Evolutionary conservation across 2,888 invertebrate genomes (phyloP).

Genomic region (Ichneumoninae sp.): DNA sequence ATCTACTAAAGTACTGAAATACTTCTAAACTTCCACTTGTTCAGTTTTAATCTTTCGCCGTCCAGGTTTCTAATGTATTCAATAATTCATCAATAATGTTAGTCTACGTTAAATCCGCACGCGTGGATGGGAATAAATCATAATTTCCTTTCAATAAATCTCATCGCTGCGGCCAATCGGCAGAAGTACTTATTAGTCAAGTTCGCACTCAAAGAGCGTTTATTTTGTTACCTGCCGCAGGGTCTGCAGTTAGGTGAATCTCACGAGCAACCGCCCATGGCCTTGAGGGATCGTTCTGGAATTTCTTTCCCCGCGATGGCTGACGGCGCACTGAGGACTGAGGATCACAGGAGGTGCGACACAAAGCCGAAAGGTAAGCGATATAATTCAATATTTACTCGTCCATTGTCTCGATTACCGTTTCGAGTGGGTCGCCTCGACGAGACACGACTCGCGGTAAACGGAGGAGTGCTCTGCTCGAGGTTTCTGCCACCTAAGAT

Average conservation of each 20-base stretch:
- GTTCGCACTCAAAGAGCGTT: constrained; percentile 25
- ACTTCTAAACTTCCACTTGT: constrained; percentile 4
- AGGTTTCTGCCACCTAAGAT: constrained; percentile 71
- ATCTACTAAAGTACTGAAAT: constrained; percentile 5
- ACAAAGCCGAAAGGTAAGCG: constrained; percentile 67
- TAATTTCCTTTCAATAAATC: not conserved
- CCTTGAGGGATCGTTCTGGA: constrained; percentile 22
- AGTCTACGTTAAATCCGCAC: not conserved
- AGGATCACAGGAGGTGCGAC: constrained; percentile 55
- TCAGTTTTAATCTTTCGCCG: not conserved
- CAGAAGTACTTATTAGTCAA: constrained; percentile 15
- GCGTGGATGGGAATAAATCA: not conserved
- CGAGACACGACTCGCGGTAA: constrained; percentile 1
- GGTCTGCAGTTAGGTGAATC: constrained; percentile 19
- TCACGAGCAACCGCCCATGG: constrained; percentile 16
- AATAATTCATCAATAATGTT: not conserved
- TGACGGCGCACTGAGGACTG: not conserved
- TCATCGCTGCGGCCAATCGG: not conserved
- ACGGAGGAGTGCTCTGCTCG: not conserved
- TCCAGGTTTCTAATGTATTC: not conserved
- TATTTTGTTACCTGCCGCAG: constrained; percentile 37
- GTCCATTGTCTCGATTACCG: constrained; percentile 65
- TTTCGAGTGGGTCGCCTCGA: constrained; percentile 38
- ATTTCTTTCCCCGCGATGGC: constrained; percentile 36
- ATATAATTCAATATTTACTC: constrained; percentile 67